These are phyloP conservation scores for Hippocampus abdominalis DNA, from an alignment of 2,113 vertebrate genomes.

Conservation along the genomic window DNA sequence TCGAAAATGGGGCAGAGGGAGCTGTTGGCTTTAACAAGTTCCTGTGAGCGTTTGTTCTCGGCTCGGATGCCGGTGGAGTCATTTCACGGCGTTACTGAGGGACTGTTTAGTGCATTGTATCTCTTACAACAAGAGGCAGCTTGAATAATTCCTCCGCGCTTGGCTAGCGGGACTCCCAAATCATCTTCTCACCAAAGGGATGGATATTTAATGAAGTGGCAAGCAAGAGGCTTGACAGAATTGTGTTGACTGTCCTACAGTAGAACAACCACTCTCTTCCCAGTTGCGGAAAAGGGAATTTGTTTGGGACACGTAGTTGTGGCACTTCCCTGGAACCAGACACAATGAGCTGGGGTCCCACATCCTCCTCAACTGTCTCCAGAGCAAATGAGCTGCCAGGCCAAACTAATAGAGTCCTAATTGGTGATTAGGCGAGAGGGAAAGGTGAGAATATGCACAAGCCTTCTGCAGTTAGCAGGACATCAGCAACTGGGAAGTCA, in stretches of 20 bases:
- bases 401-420: conserved; percentile 97
- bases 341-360: conserved; percentile 81
- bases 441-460: conserved; percentile 65
- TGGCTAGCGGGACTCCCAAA: conserved; percentile 86
- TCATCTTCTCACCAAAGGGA: conserved; percentile 84
- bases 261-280: conserved; percentile 67
- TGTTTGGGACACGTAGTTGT: conserved; percentile 47
- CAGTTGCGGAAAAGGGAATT: conserved; percentile 47
- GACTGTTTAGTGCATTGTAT: conserved; percentile 59
- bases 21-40: conserved; percentile 91
- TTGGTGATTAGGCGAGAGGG: conserved; percentile 92
- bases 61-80: conserved; percentile 82
- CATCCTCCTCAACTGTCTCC: conserved; percentile 76
- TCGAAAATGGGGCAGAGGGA: conserved; percentile 64
- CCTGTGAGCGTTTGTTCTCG: conserved; percentile 85
- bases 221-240: conserved; percentile 84
- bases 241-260: conserved; percentile 54
- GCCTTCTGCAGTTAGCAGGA: conserved; percentile 46
- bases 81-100: conserved; percentile 74
- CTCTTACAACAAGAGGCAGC: conserved; percentile 57
- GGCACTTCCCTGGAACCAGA: conserved; percentile 78
- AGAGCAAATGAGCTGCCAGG: conserved; percentile 94
- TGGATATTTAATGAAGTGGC: conserved; percentile 97
- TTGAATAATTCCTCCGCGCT: conserved; percentile 93
- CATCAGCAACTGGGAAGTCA: conserved; percentile 17